Percentiles rank a stretch among this genome's conserved stretches.
phyloP scores from a whole-genome alignment of 2,113 vertebrate species.

The Grantiella picta region DNA sequence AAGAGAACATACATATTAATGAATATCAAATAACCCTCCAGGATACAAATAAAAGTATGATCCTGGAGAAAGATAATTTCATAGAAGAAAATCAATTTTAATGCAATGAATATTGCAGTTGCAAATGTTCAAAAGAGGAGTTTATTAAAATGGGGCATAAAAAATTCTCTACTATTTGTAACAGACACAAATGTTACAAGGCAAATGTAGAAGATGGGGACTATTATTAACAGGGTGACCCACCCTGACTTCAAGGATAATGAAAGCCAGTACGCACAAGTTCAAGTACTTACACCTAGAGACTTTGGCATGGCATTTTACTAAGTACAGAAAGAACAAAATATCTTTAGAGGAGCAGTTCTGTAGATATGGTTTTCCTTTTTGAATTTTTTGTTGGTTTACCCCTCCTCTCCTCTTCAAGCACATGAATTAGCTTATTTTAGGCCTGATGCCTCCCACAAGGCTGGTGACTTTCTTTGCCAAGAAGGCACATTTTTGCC shows the following conservation, averaged over 20 bases:
- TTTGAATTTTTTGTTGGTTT: background rate
- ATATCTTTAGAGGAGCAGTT: background rate
- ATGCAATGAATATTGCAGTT: background rate
- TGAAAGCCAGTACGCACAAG: background rate
- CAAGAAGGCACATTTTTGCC: background rate
- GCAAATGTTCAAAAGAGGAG: background rate
- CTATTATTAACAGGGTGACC: background rate
- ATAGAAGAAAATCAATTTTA: background rate
- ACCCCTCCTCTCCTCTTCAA: background rate
- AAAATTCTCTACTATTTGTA: background rate
- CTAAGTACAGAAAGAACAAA: background rate
- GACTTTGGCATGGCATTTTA: background rate
- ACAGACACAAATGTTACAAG: background rate
- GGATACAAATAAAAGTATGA: background rate
- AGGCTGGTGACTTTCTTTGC: background rate
- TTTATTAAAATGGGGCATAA: background rate
- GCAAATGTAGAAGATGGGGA: background rate
- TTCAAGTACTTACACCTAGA: background rate
- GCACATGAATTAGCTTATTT: background rate
- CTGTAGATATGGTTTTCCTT: background rate
- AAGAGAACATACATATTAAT: background rate
- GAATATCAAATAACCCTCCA: background rate
- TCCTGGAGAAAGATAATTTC: background rate
- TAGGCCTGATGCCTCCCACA: background rate
- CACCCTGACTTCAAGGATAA: background rate